A percentile compares a stretch with the other conserved stretches of the same genome.
phyloP scores from a whole-genome alignment of 2,797 vertebrate genomes.

The Phrynocephalus forsythii region DNA sequence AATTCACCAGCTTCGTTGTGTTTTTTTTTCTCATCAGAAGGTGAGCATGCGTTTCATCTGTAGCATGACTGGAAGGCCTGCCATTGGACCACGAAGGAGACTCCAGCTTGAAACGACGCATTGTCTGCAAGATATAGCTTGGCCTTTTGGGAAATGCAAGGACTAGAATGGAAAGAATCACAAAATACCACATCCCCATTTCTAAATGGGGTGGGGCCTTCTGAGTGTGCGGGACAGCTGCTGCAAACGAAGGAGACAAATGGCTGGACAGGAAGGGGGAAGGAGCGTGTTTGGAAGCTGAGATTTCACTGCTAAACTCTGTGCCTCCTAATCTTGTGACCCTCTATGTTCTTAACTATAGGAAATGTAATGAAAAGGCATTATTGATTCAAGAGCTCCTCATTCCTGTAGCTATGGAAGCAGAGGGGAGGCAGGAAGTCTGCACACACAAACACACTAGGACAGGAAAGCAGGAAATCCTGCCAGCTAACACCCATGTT shows the following conservation, averaged over 20 bases:
- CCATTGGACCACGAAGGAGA: too few species aligned
- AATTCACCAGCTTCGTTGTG: too few species aligned
- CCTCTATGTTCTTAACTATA: not conserved
- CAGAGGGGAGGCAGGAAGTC: not conserved
- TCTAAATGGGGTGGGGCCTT: not conserved
- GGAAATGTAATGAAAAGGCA: not conserved
- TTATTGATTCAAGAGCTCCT: not conserved
- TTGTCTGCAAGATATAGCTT: too few species aligned
- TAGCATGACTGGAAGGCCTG: too few species aligned
- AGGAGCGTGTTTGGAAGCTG: not conserved
- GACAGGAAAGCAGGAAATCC: not conserved
- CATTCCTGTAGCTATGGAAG: not conserved
- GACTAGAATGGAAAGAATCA: too few species aligned
- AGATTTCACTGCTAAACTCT: not conserved
- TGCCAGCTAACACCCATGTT: not conserved
- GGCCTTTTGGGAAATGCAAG: too few species aligned
- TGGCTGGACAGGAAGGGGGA: not conserved
- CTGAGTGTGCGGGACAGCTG: not conserved
- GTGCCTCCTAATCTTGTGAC: constrained; percentile 2
- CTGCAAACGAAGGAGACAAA: not conserved
- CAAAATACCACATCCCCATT: not conserved
- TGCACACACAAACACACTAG: not conserved
- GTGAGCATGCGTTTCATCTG: too few species aligned
- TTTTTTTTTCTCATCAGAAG: too few species aligned
- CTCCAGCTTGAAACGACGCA: too few species aligned